Conservation (phyloP, 1,140 invertebrate species). For the Manduca sexta region DNA sequence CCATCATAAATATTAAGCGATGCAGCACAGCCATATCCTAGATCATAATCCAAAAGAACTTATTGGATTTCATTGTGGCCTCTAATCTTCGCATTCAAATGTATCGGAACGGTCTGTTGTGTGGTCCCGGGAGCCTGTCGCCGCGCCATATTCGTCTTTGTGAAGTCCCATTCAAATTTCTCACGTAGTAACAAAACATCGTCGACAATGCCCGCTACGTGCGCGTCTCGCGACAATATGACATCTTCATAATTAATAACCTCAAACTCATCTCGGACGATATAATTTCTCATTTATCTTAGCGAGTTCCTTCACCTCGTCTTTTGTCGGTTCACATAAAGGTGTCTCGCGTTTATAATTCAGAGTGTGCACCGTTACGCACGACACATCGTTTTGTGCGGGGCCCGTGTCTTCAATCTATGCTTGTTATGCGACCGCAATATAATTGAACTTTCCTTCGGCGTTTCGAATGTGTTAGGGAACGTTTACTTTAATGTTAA, state of each 20-base stretch:
- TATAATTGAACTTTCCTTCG: too few relatives aligned
- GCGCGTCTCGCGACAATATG: conserved; percentile 56
- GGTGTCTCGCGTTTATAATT: conserved; percentile 61
- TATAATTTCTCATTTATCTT: conserved; percentile 70
- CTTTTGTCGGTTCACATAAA: conserved; percentile 60
- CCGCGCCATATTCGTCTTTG: conserved; percentile 37
- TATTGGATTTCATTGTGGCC: conserved; percentile 6
- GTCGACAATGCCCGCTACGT: conserved; percentile 49
- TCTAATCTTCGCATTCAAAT: conserved; percentile 6
- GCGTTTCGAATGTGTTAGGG: conserved; percentile 1
- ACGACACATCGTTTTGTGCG: conserved; percentile 42
- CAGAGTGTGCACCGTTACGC: conserved; percentile 63
- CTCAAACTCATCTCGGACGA: conserved; percentile 60
- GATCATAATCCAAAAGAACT: conserved; percentile 4
- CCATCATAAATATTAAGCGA: too few relatives aligned
- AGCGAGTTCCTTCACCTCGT: conserved; percentile 57
- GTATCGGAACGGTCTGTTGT: conserved; percentile 17
- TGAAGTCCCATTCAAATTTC: conserved; percentile 47
- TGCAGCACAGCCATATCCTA: not conserved
- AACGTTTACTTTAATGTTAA: conserved; percentile 7
- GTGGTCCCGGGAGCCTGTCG: conserved; percentile 45
- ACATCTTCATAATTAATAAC: conserved; percentile 71
- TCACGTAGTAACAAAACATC: conserved; percentile 58
- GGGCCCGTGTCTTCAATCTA: conserved; percentile 16
- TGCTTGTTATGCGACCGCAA: not conserved